Conservation (phyloP, 2,113 vertebrate species). For the Rattus rattus region DNA sequence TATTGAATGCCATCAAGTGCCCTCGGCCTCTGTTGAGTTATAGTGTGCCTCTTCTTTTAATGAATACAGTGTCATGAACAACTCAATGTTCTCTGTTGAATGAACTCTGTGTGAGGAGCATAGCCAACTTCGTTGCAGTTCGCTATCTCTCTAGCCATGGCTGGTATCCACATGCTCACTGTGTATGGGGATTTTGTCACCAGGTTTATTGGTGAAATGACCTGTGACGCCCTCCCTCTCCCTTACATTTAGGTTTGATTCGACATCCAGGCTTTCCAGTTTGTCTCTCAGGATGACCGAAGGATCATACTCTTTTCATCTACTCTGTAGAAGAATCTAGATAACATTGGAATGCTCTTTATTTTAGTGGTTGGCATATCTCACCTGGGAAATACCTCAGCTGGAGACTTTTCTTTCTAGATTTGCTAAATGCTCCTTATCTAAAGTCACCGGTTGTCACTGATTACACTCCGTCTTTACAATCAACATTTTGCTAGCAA, state of each 20-base stretch:
- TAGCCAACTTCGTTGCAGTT: neutral
- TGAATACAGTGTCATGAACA: neutral
- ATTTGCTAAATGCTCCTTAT: neutral
- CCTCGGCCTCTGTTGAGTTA: constrained; percentile 9
- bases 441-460: neutral
- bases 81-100: neutral
- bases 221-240: neutral
- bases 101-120: neutral
- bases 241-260: neutral
- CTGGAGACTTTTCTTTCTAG: neutral
- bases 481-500: constrained; percentile 27
- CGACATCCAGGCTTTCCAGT: neutral
- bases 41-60: neutral
- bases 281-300: neutral
- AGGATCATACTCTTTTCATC: neutral
- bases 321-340: neutral
- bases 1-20: neutral
- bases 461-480: neutral
- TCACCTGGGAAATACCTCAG: constrained; percentile 24
- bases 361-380: neutral
- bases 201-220: neutral
- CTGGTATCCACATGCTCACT: neutral
- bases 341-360: neutral
- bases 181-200: neutral
- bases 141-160: neutral